A percentile compares a stretch with the other conserved stretches of the same genome.
phyloP scores from a whole-genome alignment of 1,140 invertebrate species.

The Hycleus cichorii region DNA sequence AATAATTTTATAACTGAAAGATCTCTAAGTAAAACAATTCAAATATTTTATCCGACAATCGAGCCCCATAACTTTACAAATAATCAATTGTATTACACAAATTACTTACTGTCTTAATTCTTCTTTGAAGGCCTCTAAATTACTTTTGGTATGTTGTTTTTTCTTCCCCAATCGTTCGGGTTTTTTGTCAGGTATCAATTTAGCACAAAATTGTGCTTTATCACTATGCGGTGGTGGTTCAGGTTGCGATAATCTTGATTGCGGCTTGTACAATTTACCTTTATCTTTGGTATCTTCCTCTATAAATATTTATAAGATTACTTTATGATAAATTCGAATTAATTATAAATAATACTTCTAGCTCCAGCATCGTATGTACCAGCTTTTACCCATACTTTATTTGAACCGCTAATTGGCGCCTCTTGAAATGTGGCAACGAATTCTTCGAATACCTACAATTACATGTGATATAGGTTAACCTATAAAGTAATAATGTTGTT shows the following conservation, averaged over 20 bases:
- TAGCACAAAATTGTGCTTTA: slow-evolving; percentile 63
- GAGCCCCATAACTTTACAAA: too few species aligned
- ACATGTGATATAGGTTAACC: slow-evolving; percentile 4
- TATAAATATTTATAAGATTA: slow-evolving; percentile 32
- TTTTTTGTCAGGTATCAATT: slow-evolving; percentile 56
- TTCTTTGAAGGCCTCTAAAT: slow-evolving; percentile 64
- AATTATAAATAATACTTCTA: slow-evolving; percentile 59
- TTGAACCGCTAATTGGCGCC: slow-evolving; percentile 62
- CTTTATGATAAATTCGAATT: too few species aligned
- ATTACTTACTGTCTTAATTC: slow-evolving; percentile 33
- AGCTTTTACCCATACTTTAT: slow-evolving; percentile 95
- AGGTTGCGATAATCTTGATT: slow-evolving; percentile 58
- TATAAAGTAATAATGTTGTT: slow-evolving; percentile 2
- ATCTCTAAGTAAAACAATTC: too few species aligned
- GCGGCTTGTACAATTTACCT: slow-evolving; percentile 90
- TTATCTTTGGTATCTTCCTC: slow-evolving; percentile 84
- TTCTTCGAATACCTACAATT: slow-evolving; percentile 82
- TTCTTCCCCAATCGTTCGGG: slow-evolving; percentile 65
- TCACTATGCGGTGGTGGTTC: slow-evolving; percentile 44
- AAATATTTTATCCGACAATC: too few species aligned
- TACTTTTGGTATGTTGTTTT: slow-evolving; percentile 84
- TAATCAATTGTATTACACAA: neutral
- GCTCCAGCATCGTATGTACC: slow-evolving; percentile 93
- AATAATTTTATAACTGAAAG: too few species aligned
- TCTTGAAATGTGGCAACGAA: slow-evolving; percentile 97